phyloP scores from a whole-genome alignment of 2,888 invertebrate genomes.

The Carpatolechia fugitivella region DNA sequence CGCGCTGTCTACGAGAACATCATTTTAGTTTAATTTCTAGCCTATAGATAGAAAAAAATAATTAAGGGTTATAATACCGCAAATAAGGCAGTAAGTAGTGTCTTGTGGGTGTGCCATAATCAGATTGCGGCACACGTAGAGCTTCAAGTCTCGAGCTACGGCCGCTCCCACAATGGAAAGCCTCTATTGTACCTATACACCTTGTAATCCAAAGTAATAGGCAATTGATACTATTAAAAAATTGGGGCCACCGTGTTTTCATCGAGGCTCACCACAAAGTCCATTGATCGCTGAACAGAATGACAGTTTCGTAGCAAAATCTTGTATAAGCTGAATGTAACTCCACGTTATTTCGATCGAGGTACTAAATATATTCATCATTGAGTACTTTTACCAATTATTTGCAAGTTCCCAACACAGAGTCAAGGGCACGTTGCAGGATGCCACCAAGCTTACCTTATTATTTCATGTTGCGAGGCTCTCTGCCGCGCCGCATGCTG shows the following conservation, averaged over 20 bases:
- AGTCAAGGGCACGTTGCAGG: constrained; percentile 18
- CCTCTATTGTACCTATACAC: constrained; percentile 19
- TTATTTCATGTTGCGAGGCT: constrained; percentile 70
- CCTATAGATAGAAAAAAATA: too few species aligned
- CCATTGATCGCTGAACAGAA: constrained; percentile 1
- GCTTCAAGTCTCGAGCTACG: constrained; percentile 61
- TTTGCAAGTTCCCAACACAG: background rate
- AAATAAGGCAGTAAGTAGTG: constrained; percentile 16
- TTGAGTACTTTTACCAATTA: background rate
- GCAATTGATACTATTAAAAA: background rate
- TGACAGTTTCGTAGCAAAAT: background rate
- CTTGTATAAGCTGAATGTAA: constrained; percentile 1
- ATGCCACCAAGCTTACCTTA: constrained; percentile 53
- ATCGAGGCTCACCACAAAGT: background rate
- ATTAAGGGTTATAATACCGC: too few species aligned
- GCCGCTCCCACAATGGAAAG: constrained; percentile 61
- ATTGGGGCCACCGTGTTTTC: background rate
- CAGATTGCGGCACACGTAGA: constrained; percentile 75
- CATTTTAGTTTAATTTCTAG: background rate
- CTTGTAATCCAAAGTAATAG: constrained; percentile 10
- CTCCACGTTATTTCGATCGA: background rate
- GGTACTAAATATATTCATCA: background rate
- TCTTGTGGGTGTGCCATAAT: constrained; percentile 72
- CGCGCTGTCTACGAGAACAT: background rate
- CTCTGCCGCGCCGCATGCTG: constrained; percentile 54